Conservation (phyloP, 2,888 invertebrate species). For the Platypus cylindrus region DNA sequence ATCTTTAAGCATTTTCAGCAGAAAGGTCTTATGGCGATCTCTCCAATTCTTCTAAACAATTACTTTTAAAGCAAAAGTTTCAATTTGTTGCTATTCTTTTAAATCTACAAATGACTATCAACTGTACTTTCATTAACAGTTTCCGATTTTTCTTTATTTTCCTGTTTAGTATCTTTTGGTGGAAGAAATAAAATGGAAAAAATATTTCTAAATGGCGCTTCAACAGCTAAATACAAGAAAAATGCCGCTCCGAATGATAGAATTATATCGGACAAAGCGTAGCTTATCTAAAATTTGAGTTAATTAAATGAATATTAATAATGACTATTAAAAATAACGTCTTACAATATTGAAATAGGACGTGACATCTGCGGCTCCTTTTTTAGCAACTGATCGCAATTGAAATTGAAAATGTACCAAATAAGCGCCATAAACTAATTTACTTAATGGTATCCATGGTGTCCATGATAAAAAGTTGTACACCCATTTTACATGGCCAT, state of each 20-base stretch:
- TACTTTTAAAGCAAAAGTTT: background rate
- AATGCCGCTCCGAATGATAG: constrained; percentile 37
- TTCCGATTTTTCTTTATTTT: constrained; percentile 14
- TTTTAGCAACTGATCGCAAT: constrained; percentile 37
- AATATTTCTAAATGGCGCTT: constrained; percentile 43
- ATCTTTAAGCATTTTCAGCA: no score
- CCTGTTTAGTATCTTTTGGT: constrained; percentile 10
- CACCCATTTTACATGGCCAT: constrained; percentile 34
- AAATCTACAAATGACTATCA: constrained; percentile 24
- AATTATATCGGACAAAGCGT: constrained; percentile 37
- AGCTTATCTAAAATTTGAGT: constrained; percentile 38
- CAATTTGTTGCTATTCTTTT: background rate
- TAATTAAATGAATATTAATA: constrained; percentile 14
- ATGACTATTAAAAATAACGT: no score
- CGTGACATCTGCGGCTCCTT: constrained; percentile 36
- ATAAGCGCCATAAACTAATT: constrained; percentile 47
- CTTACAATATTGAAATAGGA: constrained; percentile 32
- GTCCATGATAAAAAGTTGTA: constrained; percentile 42
- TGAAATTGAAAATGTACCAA: constrained; percentile 43
- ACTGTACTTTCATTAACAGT: constrained; percentile 20
- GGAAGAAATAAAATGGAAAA: constrained; percentile 27
- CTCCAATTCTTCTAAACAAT: no score
- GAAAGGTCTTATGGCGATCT: no score
- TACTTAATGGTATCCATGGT: constrained; percentile 45
- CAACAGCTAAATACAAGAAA: constrained; percentile 40